Base-by-base conservation (phyloP, 2,797 vertebrate genomes). In the Choloepus didactylus region DNA sequence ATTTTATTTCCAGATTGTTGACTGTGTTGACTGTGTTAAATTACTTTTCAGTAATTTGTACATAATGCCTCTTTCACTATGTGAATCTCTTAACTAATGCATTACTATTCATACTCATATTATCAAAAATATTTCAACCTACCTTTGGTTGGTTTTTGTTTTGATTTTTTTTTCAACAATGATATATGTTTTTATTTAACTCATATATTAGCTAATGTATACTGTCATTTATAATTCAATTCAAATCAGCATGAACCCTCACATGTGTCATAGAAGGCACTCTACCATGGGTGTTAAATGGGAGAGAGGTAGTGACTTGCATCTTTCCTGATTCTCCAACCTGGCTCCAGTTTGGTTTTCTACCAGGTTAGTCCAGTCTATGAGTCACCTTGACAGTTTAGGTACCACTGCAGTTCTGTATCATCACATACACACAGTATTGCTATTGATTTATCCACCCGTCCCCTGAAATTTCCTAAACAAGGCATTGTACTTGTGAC, bases 251-350 rank as follows among this genome's bases (percentile, higher is more conserved):
- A 49, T 9, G 14, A 67, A 19, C 5, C 35, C 9, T 85, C 21
- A 25, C 21, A 25, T 11, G n/a, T 35, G 5, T 9, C 7, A 7
- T 66, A 27, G 14, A 7, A 51, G 31, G 8, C n/a, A 38, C 3
- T 56, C 16, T 44, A 1, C 4, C 1, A 8, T 49, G 0, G 2
- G 3, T n/a, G 3, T 38, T 11, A 10, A 73, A 73, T 46, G 31
- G 25, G 31, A 1, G 49, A 56, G 29, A 72, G 9, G 21, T 46
- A 8, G 31, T 31, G 19, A 49, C 4, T 19, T 9, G 3, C 14
- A 54, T 8, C 15, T 27, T 12, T 18, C 21, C 35, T 3, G 19
- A 3, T 7, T 0, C 51, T 38, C 21, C 15, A 72, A 27, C 27
- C 29, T 7, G 12, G 51, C 21, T 66, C 49, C 5, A 38, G 5